phyloP scores from a whole-genome alignment of 2,888 invertebrate genomes.

The Eudemis profundana region DNA sequence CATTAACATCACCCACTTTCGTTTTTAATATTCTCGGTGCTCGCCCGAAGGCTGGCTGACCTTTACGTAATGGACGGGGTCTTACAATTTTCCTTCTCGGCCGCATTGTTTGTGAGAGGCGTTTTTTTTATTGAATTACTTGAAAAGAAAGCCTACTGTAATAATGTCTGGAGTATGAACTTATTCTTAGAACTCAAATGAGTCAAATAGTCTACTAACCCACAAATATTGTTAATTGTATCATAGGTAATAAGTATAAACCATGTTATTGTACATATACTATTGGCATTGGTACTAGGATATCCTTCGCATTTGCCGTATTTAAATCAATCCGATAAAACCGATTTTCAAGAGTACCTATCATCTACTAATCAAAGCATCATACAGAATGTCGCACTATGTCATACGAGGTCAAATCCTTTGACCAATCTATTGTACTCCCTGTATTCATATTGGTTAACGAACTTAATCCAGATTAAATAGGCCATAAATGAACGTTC shows the following conservation, averaged over 20 bases:
- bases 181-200: too few relatives aligned
- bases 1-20: slow-evolving; percentile 24
- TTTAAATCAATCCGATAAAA: too few relatives aligned
- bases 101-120: slow-evolving; percentile 28
- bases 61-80: slow-evolving; percentile 34
- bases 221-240: too few relatives aligned
- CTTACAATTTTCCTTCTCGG: slow-evolving; percentile 23
- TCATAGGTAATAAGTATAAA: too few relatives aligned
- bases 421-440: slow-evolving; percentile 12
- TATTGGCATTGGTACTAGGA: too few relatives aligned
- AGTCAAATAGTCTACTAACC: too few relatives aligned
- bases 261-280: too few relatives aligned
- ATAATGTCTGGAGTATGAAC: not conserved
- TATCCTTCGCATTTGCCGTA: too few relatives aligned
- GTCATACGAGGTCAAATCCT: slow-evolving; percentile 19
- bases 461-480: slow-evolving; percentile 28
- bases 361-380: not conserved
- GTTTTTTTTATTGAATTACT: slow-evolving; percentile 21
- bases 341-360: too few relatives aligned
- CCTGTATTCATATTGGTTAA: slow-evolving; percentile 11
- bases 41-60: slow-evolving; percentile 26
- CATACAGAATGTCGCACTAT: not conserved
- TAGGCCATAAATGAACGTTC: slow-evolving; percentile 25
- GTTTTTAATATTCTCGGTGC: slow-evolving; percentile 35
- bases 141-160: slow-evolving; percentile 15